A percentile compares a stretch with the other conserved stretches of the same genome.
Conservation (phyloP, 1,140 invertebrate genomes). For the Pollicipes pollicipes region DNA sequence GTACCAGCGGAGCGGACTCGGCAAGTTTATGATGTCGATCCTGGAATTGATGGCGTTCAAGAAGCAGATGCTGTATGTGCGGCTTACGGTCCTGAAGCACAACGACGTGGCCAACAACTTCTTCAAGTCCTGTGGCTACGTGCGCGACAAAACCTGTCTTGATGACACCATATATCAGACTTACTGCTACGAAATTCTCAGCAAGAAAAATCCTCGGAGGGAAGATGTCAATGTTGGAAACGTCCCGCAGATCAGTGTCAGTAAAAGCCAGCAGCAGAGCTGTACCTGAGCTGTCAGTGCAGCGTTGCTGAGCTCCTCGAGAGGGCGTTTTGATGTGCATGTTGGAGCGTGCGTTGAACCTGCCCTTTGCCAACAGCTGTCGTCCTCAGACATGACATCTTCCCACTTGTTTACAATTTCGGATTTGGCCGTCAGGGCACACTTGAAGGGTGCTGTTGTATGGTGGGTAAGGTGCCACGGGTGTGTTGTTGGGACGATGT, state of each 20-base stretch:
- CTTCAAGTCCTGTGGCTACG: conserved; percentile 48
- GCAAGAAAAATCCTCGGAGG: conserved; percentile 15
- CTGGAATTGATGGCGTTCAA: conserved; percentile 53
- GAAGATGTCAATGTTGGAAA: not conserved
- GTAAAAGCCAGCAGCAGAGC: not conserved
- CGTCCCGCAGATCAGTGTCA: not conserved
- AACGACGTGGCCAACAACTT: conserved; percentile 47
- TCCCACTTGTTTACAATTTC: too few relatives aligned
- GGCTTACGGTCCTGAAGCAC: conserved; percentile 61
- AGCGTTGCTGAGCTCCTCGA: too few relatives aligned
- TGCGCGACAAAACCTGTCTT: conserved; percentile 13
- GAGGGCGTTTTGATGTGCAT: too few relatives aligned
- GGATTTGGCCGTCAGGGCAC: too few relatives aligned
- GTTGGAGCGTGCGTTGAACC: too few relatives aligned
- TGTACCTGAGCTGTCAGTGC: not conserved
- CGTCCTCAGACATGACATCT: too few relatives aligned
- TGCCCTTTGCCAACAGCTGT: too few relatives aligned
- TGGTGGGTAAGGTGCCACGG: too few relatives aligned
- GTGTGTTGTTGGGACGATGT: too few relatives aligned
- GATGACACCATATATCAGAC: conserved; percentile 13
- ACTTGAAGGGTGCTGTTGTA: too few relatives aligned
- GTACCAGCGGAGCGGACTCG: conserved; percentile 49
- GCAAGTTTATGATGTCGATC: conserved; percentile 57
- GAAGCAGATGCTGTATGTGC: conserved; percentile 53
- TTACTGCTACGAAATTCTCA: conserved; percentile 15